These are phyloP conservation scores for Anguilla japonica DNA, from an alignment of 2,113 vertebrate genomes.

Conservation along the genomic window DNA sequence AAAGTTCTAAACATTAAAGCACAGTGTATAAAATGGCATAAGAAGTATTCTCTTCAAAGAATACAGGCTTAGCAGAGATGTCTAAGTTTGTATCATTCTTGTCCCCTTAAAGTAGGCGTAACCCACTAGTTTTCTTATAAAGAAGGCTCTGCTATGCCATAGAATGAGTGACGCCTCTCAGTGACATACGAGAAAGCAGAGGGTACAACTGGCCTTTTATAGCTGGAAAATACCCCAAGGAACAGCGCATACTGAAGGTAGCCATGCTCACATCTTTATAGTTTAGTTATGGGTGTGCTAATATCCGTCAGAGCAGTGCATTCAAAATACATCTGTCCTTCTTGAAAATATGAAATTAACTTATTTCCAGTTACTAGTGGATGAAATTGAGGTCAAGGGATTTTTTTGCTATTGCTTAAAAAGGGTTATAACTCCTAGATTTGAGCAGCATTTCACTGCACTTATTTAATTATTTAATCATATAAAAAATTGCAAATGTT, in stretches of 20 bases:
- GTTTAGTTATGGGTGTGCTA: background rate
- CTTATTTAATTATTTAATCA: too few species aligned
- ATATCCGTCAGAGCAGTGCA: background rate
- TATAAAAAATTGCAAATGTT: too few species aligned
- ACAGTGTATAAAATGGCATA: constrained; percentile 80
- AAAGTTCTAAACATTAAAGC: constrained; percentile 78
- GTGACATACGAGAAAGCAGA: constrained; percentile 54
- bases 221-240: background rate
- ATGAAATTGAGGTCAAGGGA: background rate
- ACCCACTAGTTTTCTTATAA: constrained; percentile 13
- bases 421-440: background rate
- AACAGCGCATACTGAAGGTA: background rate
- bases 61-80: constrained; percentile 63
- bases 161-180: background rate
- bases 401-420: background rate
- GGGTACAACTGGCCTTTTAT: constrained; percentile 53
- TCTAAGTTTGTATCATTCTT: constrained; percentile 10
- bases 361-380: background rate
- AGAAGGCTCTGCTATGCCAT: constrained; percentile 21
- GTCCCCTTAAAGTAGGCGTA: background rate
- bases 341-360: background rate
- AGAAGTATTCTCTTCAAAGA: constrained; percentile 68
- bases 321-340: background rate
- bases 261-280: background rate
- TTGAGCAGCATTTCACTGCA: background rate